Conservation (phyloP, 2,888 invertebrate species). For the Coleophora flavipennella region DNA sequence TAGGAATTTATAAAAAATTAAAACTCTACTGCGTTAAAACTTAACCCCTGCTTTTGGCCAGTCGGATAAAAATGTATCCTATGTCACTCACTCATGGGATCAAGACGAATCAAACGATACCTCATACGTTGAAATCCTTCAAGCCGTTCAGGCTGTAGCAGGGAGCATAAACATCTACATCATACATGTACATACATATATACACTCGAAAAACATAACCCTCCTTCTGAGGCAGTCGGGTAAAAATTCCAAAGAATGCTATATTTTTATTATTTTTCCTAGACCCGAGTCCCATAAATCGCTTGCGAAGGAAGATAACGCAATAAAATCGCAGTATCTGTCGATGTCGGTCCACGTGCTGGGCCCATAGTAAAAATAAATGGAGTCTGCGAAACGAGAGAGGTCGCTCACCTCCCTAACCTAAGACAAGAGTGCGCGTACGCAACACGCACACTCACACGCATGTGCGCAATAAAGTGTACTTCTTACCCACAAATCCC, state of each 20-base stretch:
- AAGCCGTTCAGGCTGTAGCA: no score
- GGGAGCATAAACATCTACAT: no score
- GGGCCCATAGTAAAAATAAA: slow-evolving; percentile 68
- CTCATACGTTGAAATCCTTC: no score
- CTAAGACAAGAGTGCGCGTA: slow-evolving; percentile 68
- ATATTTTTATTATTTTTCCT: slow-evolving; percentile 11
- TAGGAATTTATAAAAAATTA: no score
- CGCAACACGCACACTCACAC: slow-evolving; percentile 45
- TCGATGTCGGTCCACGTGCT: slow-evolving; percentile 54
- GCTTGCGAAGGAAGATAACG: slow-evolving; percentile 43
- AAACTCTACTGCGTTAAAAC: no score
- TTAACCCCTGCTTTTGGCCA: no score
- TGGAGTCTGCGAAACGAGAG: slow-evolving; percentile 58
- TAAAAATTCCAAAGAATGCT: slow-evolving; percentile 15
- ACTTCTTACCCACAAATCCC: slow-evolving; percentile 18
- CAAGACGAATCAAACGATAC: no score
- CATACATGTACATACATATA: no score
- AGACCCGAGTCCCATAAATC: slow-evolving; percentile 20
- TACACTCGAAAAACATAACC: no score
- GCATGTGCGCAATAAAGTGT: slow-evolving; percentile 29
- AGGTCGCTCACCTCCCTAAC: slow-evolving; percentile 72
- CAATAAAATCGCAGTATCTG: slow-evolving; percentile 51
- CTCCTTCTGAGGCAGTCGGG: no score
- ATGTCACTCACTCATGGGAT: no score
- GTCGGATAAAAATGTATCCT: no score